Evolutionary conservation across 2,113 vertebrate genomes (phyloP), one percentile per base, ranked within the genome.

Genomic region (Platichthys stellatus): DNA sequence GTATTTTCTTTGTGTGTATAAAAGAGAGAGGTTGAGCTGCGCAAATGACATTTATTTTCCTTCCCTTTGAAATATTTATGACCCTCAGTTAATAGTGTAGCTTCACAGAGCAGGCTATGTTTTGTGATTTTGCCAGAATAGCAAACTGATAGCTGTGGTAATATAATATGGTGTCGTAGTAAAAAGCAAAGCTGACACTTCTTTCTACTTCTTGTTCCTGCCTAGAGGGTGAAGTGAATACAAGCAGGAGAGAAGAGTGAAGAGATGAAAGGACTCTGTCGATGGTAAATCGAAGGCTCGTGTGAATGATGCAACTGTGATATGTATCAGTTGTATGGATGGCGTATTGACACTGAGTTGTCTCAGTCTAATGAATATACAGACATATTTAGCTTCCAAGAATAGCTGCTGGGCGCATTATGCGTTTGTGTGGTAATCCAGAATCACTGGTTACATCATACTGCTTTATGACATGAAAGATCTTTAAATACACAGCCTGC

Each of bases 131-230:
- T 75, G 67, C 66, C 72, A 65, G 78, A 83, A 64, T 51, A 69
- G 82, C 18, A 53, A 85, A 74, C 82, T 80, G 74, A 83, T 77
- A 78, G 75, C 81, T 76, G 73, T 76, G 66, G 72, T 66, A 62
- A 15, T 79, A 54, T 85, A 64, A 78, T 80, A 74, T 84, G 83
- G 64, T 65, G 72, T 78, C 63, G 72, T 85, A 38, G 68, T 64
- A 86, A 71, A 74, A 80, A 82, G 64, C 65, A 61, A 56, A 82
- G 63, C 62, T 56, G 71, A 20, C 69, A 74, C n/a, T 66, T 45
- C 69, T 56, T 67, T 69, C 26, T 23, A 64, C 58, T 31, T 70
- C 38, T 40, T 53, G 59, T 54, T 69, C 72, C 72, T 63, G 28
- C 62, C 75, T 23, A 9, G 66, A 76, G 28, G 31, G 54, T 14